Base-by-base conservation (phyloP, 1,140 invertebrate species). In the Acromyrmex echinatior region DNA sequence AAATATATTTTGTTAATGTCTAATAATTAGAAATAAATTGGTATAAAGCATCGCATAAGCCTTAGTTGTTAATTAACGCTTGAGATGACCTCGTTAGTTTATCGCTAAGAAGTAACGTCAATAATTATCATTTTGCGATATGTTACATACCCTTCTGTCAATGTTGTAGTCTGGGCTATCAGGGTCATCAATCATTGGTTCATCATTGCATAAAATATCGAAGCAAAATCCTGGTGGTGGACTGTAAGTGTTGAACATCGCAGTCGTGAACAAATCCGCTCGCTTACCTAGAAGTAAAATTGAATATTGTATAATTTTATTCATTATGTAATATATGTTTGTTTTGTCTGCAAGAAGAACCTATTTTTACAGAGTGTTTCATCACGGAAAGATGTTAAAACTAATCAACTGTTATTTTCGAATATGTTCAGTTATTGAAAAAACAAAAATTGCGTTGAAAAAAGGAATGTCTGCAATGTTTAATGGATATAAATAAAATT, bases 191-290 rank as follows among this genome's bases (percentile, higher is more conserved):
- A 98, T 96, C 39, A 98, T 97, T 0, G 98, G 98, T 71, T 98
- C 97, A 94, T 99, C 98, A 1, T 93, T 88, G 92, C 98, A 99
- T 0, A 97, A 94, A 0, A 98, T 95, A 93, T 99, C 98, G 93
- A 99, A 99, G 93, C 98, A 99, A 94, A 98, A 99, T 0, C 98
- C 98, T 6, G 96, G 96, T 1, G 98, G 98, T 18, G 98, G 97
- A 0, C 96, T 96, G 93, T 99, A 99, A 2, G 96, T 97, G 89
- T 98, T 98, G 93, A 96, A 98, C 7, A 98, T 92, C 0, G 97
- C 96, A 0, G 97, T 96, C 0, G 97, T 98, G 73, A 98, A 98
- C 9, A 98, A 93, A 88, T 97, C 95, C 0, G 96, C 96, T 0
- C 94, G 91, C 18, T 95, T 92, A 10, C 96, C 97, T 97, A 89